Evolutionary conservation across 2,888 invertebrate genomes (phyloP), one percentile per base, ranked within the genome.

Genomic region (Amphipoea lucens): DNA sequence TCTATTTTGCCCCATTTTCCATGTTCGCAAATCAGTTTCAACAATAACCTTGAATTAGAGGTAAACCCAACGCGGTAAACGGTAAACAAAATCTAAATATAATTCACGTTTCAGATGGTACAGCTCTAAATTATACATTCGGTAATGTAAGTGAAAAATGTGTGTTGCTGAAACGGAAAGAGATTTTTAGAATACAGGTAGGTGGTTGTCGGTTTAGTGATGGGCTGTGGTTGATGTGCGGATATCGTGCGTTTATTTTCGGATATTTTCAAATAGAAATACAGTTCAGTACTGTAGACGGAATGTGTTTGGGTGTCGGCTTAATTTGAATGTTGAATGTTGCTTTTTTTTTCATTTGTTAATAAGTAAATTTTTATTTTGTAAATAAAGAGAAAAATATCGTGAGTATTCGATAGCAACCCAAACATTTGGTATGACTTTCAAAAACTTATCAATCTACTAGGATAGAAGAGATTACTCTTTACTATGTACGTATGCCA

Each of bases 11-110:
- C n/a, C 4, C 40, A 65, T 74, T 76, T 67, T 36, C n/a, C 0
- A 69, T 23, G 65, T 67, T 66, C 23, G 12, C 36, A 73, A 86
- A 79, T 68, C 65, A 75, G 74, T 80, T 81, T 57, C 48, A 73
- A 36, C 23, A 17, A 23, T 75, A 67, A 84, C 88, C 88, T 88
- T 83, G 83, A 60, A 73, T 83, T 77, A 79, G 42, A 88, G 60
- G 73, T 78, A 81, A 81, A 73, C 70, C 40, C 36, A 69, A 71
- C 42, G 66, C 68, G 57, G 79, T 78, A 45, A 72, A 51, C 42
- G 6, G 78, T 86, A 88, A 86, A 88, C 88, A 88, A 71, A 79
- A 81, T 88, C 79, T 85, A 85, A 85, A 88, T 85, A 81, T 81
- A 83, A 71, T 69, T 68, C 66, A 20, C 81, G 76, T 86, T 76